A percentile compares a stretch with the other conserved stretches of the same genome.
phyloP scores from a whole-genome alignment of 2,888 invertebrate species.

The Mythimna lalbum region DNA sequence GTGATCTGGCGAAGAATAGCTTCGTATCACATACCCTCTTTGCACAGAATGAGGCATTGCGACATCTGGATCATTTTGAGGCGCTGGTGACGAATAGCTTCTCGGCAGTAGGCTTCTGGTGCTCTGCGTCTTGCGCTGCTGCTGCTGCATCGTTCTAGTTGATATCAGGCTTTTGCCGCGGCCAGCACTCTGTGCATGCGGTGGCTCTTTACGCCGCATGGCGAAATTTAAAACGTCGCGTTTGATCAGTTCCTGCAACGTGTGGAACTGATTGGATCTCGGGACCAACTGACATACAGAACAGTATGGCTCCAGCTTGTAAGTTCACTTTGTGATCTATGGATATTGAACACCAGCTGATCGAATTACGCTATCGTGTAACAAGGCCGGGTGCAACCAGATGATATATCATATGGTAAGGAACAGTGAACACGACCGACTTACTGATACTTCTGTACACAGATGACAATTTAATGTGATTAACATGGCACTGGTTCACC shows the following conservation, averaged over 20 bases:
- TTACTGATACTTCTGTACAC: constrained; percentile 70
- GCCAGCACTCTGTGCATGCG: constrained; percentile 70
- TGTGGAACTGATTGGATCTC: constrained; percentile 75
- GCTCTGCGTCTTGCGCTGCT: constrained; percentile 79
- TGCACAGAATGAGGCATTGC: constrained; percentile 64
- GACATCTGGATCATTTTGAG: constrained; percentile 75
- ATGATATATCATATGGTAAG: constrained; percentile 88
- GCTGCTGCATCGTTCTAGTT: constrained; percentile 82
- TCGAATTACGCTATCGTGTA: constrained; percentile 84
- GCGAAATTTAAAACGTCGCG: constrained; percentile 48
- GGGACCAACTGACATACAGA: constrained; percentile 76
- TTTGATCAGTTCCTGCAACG: constrained; percentile 66
- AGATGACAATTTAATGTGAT: constrained; percentile 70
- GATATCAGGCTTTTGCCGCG: constrained; percentile 84
- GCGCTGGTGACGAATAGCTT: constrained; percentile 84
- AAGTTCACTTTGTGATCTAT: constrained; percentile 79
- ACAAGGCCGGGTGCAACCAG: constrained; percentile 83
- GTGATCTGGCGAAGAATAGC: constrained; percentile 85
- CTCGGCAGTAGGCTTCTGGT: constrained; percentile 81
- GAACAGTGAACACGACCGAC: constrained; percentile 84
- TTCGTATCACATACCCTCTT: constrained; percentile 80
- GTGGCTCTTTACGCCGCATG: constrained; percentile 84
- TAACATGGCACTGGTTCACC: constrained; percentile 68
- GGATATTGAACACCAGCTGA: constrained; percentile 79
- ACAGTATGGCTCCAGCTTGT: constrained; percentile 75